phyloP scores from a whole-genome alignment of 2,113 vertebrate genomes.

The Apodemus speciosus region DNA sequence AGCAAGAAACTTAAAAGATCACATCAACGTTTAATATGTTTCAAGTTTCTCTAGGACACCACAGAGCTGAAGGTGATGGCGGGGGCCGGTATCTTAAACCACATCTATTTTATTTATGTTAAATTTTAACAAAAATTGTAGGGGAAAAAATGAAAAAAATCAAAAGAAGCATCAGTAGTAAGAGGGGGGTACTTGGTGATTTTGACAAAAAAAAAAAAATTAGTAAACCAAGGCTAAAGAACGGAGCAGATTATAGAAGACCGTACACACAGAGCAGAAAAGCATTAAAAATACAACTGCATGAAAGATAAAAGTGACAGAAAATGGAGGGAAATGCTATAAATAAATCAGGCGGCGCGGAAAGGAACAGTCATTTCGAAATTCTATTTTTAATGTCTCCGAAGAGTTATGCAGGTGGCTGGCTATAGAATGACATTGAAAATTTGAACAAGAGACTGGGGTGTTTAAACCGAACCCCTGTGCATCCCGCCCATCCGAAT shows the following conservation, averaged over 20 bases:
- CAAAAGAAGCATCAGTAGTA: not conserved
- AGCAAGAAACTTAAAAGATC: not conserved
- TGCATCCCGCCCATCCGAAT: rapidly evolving
- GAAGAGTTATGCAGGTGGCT: not conserved
- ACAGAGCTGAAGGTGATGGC: rapidly evolving
- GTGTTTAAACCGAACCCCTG: rapidly evolving
- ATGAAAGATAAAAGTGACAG: not conserved
- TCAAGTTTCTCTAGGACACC: not conserved
- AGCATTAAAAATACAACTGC: not conserved
- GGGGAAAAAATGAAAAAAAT: not conserved
- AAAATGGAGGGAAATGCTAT: not conserved
- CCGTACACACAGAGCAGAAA: rapidly evolving
- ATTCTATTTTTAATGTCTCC: not conserved
- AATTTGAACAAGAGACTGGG: not conserved
- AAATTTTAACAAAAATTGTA: not conserved
- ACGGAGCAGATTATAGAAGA: not conserved
- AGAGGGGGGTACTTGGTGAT: not conserved
- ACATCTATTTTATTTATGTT: no score
- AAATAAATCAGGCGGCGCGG: not conserved
- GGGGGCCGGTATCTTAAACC: not conserved
- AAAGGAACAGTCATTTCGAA: not conserved
- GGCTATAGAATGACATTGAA: not conserved
- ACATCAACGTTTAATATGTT: not conserved
- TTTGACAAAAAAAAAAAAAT: not conserved
- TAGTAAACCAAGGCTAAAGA: not conserved